Percentiles rank a stretch among this genome's conserved stretches.
phyloP scores from a whole-genome alignment of 2,113 vertebrate genomes.

The Corythoichthys intestinalis region DNA sequence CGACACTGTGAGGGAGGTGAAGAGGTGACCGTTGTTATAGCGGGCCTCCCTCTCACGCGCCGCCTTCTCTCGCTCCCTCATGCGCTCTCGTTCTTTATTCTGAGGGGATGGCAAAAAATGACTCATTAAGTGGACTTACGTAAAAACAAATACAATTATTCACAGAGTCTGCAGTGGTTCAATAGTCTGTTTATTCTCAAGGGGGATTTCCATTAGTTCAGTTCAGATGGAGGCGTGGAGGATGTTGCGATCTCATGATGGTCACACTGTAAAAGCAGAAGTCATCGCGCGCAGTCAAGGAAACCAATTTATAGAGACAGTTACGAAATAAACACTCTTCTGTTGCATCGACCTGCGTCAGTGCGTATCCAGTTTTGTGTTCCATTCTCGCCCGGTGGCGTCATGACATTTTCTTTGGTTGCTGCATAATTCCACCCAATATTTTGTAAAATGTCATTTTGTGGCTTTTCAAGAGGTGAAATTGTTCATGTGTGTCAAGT shows the following conservation, averaged over 20 bases:
- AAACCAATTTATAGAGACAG: background rate
- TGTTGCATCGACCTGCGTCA: background rate
- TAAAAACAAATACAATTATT: background rate
- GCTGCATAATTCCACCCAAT: background rate
- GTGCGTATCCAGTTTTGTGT: no score
- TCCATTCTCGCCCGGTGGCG: no score
- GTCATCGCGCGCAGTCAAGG: background rate
- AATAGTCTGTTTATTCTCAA: background rate
- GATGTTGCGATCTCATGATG: background rate
- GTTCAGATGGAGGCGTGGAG: background rate
- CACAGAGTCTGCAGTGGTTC: background rate
- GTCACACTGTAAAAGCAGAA: constrained; percentile 28
- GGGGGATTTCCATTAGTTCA: background rate
- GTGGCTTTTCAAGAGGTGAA: background rate
- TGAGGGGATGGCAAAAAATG: constrained; percentile 33
- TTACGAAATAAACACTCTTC: background rate
- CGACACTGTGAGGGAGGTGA: constrained; percentile 86
- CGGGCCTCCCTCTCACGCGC: constrained; percentile 83
- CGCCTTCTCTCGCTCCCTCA: constrained; percentile 81
- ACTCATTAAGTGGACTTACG: background rate
- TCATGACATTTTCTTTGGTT: no score
- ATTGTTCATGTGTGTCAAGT: background rate
- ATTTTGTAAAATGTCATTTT: background rate
- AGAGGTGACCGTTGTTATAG: constrained; percentile 88
- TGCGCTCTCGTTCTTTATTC: constrained; percentile 84